These are phyloP conservation scores for Ornithorhynchus anatinus DNA, from an alignment of 2,113 vertebrate genomes.

Conservation along the genomic window DNA sequence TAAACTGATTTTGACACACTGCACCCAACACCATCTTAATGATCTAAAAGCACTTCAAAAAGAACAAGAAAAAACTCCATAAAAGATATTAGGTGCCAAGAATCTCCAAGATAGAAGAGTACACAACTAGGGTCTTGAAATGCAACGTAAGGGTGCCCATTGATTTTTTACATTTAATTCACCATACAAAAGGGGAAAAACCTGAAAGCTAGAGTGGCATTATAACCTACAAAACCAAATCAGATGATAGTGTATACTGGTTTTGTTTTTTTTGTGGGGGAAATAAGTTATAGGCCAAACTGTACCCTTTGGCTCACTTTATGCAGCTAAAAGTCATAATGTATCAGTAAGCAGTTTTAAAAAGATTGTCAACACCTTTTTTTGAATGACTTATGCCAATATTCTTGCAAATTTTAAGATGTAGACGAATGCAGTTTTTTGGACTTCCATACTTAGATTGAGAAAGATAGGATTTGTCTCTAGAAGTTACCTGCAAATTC, in stretches of 20 bases:
- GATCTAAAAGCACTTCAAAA: neutral
- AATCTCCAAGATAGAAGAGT: neutral
- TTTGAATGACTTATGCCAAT: too few species aligned
- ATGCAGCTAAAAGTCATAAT: neutral
- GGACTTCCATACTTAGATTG: too few species aligned
- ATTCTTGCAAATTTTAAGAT: too few species aligned
- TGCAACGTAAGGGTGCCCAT: neutral
- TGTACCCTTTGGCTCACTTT: neutral
- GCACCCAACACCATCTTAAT: neutral
- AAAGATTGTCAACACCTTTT: too few species aligned
- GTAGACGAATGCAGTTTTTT: too few species aligned
- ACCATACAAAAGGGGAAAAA: neutral
- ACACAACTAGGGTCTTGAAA: conserved; percentile 1
- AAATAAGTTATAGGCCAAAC: neutral
- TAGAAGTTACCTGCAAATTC: too few species aligned
- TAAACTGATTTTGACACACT: neutral
- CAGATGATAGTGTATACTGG: neutral
- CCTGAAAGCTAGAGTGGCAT: neutral
- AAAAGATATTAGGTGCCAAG: neutral
- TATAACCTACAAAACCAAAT: neutral
- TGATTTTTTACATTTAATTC: neutral
- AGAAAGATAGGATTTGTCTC: too few species aligned
- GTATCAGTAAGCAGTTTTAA: neutral
- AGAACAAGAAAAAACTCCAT: too few species aligned
- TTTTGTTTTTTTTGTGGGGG: neutral